Evolutionary conservation across 2,888 invertebrate genomes (phyloP).

Genomic region (Drepana falcataria): DNA sequence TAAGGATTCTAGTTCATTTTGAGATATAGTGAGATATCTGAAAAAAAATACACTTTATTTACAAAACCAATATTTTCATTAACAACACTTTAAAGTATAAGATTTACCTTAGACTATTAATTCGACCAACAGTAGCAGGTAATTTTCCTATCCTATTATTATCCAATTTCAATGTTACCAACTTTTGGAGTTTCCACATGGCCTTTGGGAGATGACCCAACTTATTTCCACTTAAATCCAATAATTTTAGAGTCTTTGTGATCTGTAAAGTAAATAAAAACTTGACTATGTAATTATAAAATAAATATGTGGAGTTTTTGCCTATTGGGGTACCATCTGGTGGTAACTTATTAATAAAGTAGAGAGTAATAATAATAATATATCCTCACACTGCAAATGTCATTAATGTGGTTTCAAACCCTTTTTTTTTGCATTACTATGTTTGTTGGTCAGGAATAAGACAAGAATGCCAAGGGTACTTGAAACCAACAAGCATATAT

Average conservation of each 20-base stretch:
- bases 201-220: conserved; percentile 77
- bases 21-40: conserved; percentile 75
- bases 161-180: conserved; percentile 82
- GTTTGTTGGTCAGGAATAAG: too few species aligned
- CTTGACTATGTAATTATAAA: not conserved
- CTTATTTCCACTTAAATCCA: conserved; percentile 83
- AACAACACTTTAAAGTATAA: not conserved
- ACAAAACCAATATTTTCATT: not conserved
- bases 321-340: too few species aligned
- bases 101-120: conserved; percentile 68
- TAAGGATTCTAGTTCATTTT: conserved; percentile 72
- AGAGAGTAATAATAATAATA: too few species aligned
- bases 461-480: too few species aligned
- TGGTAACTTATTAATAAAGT: too few species aligned
- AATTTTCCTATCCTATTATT: conserved; percentile 79
- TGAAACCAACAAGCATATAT: too few species aligned
- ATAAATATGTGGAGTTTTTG: too few species aligned
- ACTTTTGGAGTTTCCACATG: conserved; percentile 79
- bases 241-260: conserved; percentile 71
- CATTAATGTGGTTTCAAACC: too few species aligned
- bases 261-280: conserved; percentile 39
- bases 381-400: too few species aligned
- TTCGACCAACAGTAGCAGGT: conserved; percentile 82
- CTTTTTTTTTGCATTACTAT: too few species aligned
- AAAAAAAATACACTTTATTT: conserved; percentile 17